These are phyloP conservation scores for Cyphotilapia sp. DNA, from an alignment of 2,113 vertebrate species.

Conservation along the genomic window DNA sequence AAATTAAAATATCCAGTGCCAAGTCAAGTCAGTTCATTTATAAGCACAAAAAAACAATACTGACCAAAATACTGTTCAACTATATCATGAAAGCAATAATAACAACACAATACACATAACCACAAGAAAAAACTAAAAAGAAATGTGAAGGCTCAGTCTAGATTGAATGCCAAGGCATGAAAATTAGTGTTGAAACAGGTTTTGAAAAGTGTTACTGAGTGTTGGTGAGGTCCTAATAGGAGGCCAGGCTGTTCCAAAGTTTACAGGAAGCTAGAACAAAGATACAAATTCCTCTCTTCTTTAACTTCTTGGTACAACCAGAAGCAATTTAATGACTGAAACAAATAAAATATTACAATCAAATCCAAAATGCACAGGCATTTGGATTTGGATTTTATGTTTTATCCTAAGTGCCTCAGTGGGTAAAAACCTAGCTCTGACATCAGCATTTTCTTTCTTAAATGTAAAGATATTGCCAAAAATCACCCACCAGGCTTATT, in stretches of 20 bases:
- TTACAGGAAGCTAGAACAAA: rapidly evolving
- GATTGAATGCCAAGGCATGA: background rate
- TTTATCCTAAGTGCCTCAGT: background rate
- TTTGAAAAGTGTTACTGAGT: background rate
- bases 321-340: background rate
- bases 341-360: background rate
- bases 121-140: background rate
- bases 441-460: background rate
- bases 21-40: background rate
- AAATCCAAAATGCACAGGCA: rapidly evolving
- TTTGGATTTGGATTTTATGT: background rate
- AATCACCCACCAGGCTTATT: rapidly evolving
- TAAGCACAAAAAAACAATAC: background rate
- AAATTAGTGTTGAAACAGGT: background rate
- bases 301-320: background rate
- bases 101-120: background rate
- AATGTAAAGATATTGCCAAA: background rate
- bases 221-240: background rate
- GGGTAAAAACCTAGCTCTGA: background rate
- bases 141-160: background rate
- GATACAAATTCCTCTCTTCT: rapidly evolving
- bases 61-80: background rate
- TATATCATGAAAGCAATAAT: background rate
- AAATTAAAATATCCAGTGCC: background rate
- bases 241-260: background rate